phyloP scores from a whole-genome alignment of 2,797 vertebrate genomes.

The Ctenopoma multispine region DNA sequence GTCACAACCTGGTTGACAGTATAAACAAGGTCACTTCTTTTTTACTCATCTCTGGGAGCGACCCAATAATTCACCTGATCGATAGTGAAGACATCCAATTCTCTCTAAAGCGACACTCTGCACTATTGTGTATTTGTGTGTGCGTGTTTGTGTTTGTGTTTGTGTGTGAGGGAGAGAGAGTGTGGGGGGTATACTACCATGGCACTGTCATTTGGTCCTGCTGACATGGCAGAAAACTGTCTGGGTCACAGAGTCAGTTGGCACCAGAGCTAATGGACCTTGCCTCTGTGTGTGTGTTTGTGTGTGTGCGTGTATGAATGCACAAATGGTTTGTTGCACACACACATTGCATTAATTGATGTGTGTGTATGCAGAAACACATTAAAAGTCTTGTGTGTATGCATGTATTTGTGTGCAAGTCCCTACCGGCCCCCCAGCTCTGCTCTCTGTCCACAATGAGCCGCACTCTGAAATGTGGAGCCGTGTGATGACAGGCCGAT shows the following conservation, averaged over 20 bases:
- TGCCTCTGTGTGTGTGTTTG: conserved; percentile 65
- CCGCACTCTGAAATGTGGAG: conserved; percentile 81
- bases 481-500: conserved; percentile 86
- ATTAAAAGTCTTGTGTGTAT: conserved; percentile 12
- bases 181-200: conserved; percentile 48
- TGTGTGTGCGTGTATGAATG: conserved; percentile 37
- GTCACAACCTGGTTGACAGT: background rate
- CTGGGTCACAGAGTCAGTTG: conserved; percentile 89
- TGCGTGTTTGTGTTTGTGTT: conserved; percentile 44
- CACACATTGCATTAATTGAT: conserved; percentile 31
- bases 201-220: conserved; percentile 79
- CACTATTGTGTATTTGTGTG: conserved; percentile 32
- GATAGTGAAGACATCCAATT: conserved; percentile 48
- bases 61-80: conserved; percentile 40
- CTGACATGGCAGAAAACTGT: conserved; percentile 84
- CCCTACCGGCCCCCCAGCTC: conserved; percentile 56
- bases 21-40: conserved; percentile 50
- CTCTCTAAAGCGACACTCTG: conserved; percentile 43
- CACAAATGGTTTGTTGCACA: conserved; percentile 46
- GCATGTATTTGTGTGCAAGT: conserved; percentile 28
- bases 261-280: conserved; percentile 86
- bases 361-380: conserved; percentile 38
- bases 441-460: conserved; percentile 71
- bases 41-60: conserved; percentile 27
- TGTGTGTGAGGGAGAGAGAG: conserved; percentile 12